Conservation (phyloP, 1,140 invertebrate species). For the Eupeodes corollae region DNA sequence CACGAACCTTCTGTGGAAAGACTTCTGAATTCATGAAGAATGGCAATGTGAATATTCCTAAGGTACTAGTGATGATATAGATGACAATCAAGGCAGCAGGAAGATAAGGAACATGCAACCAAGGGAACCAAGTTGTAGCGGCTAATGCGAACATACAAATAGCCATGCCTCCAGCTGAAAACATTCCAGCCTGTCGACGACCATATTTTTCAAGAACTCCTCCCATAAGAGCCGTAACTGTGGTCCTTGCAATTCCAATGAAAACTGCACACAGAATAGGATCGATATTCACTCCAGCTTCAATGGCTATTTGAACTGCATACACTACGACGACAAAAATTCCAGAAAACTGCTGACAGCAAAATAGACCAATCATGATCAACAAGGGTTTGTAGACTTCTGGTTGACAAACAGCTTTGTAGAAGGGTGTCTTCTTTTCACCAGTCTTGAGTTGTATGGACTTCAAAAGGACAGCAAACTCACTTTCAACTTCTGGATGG, state of each 20-base stretch:
- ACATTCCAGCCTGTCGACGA: slow-evolving; percentile 43
- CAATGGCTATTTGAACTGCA: slow-evolving; percentile 49
- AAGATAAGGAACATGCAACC: slow-evolving; percentile 18
- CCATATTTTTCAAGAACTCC: slow-evolving; percentile 45
- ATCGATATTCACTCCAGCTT: slow-evolving; percentile 46
- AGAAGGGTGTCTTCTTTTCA: slow-evolving; percentile 23
- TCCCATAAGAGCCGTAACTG: slow-evolving; percentile 43
- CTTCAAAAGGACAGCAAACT: slow-evolving; percentile 25
- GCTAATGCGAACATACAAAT: slow-evolving; percentile 46
- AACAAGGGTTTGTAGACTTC: slow-evolving; percentile 50
- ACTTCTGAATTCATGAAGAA: slow-evolving; percentile 69
- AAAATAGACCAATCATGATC: slow-evolving; percentile 55
- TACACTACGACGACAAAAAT: slow-evolving; percentile 68
- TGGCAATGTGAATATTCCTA: slow-evolving; percentile 53
- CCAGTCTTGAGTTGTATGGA: slow-evolving; percentile 20
- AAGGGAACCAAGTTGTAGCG: slow-evolving; percentile 21
- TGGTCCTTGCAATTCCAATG: slow-evolving; percentile 43
- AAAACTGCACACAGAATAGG: slow-evolving; percentile 46
- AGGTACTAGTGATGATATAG: slow-evolving; percentile 49
- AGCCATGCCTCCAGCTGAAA: slow-evolving; percentile 51
- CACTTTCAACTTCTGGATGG: slow-evolving; percentile 31
- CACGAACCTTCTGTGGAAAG: slow-evolving; percentile 53
- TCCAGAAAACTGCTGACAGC: slow-evolving; percentile 68
- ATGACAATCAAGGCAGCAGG: slow-evolving; percentile 43
- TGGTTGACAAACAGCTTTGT: slow-evolving; percentile 17